Conservation (phyloP, 2,113 vertebrate species). For the Cacatua alba region DNA sequence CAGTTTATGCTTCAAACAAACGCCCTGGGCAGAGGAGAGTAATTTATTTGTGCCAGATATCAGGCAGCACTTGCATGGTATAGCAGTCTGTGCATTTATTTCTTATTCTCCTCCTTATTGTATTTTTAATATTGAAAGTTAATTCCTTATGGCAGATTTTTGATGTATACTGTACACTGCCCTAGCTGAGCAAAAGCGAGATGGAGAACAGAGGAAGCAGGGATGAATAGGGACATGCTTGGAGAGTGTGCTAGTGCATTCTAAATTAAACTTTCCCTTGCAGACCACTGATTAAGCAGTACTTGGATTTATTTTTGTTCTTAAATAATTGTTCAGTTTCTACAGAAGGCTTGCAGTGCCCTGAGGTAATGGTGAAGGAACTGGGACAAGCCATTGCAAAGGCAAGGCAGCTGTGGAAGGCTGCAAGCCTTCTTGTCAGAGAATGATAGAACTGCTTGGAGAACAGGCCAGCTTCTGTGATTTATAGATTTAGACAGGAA, state of each 20-base stretch:
- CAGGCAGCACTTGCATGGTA: neutral
- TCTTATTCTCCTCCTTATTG: neutral
- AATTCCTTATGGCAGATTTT: neutral
- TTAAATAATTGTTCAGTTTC: neutral
- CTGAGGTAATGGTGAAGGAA: conserved; percentile 11
- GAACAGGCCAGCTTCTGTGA: neutral
- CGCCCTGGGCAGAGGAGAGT: neutral
- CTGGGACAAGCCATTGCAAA: neutral
- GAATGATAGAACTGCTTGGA: neutral
- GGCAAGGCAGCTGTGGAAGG: rapidly evolving
- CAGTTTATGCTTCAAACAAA: neutral
- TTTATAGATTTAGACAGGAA: neutral
- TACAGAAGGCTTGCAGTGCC: neutral
- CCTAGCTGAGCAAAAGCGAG: neutral
- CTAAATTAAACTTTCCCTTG: neutral
- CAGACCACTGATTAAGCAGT: neutral
- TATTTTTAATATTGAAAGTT: conserved; percentile 1
- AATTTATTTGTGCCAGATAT: neutral
- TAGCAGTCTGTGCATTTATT: neutral
- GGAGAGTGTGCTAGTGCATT: neutral
- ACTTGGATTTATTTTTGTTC: neutral
- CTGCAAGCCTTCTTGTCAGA: neutral
- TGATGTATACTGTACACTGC: neutral
- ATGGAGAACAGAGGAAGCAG: neutral
- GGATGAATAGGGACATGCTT: neutral